These are phyloP conservation scores for Psittacula derbiana DNA, from an alignment of 2,797 vertebrate species.

Conservation along the genomic window DNA sequence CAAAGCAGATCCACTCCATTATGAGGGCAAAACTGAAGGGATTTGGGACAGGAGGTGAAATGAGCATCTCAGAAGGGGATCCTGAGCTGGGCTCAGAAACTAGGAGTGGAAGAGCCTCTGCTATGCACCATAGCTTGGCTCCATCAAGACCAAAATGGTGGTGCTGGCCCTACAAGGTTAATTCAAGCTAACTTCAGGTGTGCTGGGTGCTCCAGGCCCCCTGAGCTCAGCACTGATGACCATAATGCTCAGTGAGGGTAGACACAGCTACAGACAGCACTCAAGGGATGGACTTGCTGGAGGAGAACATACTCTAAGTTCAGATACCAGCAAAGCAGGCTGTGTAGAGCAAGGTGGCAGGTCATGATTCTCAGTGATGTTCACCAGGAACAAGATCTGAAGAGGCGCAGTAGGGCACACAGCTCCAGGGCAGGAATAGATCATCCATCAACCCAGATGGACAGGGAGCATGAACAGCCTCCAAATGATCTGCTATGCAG, in stretches of 20 bases:
- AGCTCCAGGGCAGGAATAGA: not conserved
- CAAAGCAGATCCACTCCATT: not conserved
- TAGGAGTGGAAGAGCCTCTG: not conserved
- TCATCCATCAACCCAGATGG: not conserved
- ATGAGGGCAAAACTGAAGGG: not conserved
- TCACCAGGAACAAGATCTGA: not conserved
- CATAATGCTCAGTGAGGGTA: not conserved
- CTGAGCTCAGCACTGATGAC: rapidly evolving
- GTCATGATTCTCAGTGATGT: not conserved
- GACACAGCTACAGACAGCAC: rapidly evolving
- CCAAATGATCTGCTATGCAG: not conserved
- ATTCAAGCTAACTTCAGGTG: not conserved
- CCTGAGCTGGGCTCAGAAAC: not conserved
- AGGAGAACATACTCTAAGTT: not conserved
- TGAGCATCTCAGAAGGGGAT: not conserved
- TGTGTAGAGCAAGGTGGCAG: not conserved
- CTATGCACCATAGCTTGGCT: not conserved
- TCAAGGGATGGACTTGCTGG: not conserved
- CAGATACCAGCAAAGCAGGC: not conserved
- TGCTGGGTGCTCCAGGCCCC: not conserved
- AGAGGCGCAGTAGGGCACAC: not conserved
- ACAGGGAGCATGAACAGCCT: not conserved
- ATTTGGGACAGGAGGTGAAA: not conserved
- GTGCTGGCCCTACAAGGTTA: not conserved
- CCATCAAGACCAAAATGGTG: not conserved